Percentiles rank a stretch among this genome's conserved stretches.
Evolutionary conservation across 1,140 invertebrate genomes (phyloP).

Genomic region (Paralvinella palmiformis): DNA sequence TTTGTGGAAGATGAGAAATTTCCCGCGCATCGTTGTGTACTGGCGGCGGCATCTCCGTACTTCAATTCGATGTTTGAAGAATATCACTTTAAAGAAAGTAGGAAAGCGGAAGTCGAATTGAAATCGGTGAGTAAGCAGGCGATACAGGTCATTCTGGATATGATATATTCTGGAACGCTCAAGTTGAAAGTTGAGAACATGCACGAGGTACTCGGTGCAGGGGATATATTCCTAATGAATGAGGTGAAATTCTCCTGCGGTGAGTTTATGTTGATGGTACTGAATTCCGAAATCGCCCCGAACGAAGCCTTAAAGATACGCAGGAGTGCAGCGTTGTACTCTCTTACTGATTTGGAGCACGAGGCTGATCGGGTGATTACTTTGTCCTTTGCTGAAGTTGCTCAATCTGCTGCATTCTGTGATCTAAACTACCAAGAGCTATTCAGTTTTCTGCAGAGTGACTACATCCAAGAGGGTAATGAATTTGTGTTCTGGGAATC

Average conservation of each 20-base stretch:
- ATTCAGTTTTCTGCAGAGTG: conserved; percentile 2
- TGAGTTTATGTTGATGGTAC: conserved; percentile 9
- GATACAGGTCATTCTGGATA: background rate
- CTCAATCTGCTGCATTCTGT: conserved; percentile 4
- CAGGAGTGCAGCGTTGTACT: conserved; percentile 7
- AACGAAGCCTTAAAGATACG: conserved; percentile 4
- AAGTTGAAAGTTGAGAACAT: conserved; percentile 3
- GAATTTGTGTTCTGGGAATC: conserved; percentile 12
- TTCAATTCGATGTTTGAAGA: conserved; percentile 50
- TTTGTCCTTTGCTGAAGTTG: conserved; percentile 4
- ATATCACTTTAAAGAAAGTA: conserved; percentile 37
- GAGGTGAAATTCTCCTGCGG: conserved; percentile 7
- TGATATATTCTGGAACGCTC: background rate
- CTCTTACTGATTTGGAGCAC: background rate
- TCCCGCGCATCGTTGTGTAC: conserved; percentile 60
- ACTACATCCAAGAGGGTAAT: conserved; percentile 9
- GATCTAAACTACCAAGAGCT: conserved; percentile 1
- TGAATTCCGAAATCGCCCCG: background rate
- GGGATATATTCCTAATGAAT: conserved; percentile 6
- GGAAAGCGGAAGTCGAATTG: conserved; percentile 33
- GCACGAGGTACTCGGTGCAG: conserved; percentile 3
- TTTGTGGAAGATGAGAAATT: conserved; percentile 54
- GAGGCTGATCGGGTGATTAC: conserved; percentile 10
- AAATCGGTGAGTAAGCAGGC: background rate
- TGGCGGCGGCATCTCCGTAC: conserved; percentile 48